phyloP scores from a whole-genome alignment of 2,113 vertebrate species.

The Microcebus murinus region DNA sequence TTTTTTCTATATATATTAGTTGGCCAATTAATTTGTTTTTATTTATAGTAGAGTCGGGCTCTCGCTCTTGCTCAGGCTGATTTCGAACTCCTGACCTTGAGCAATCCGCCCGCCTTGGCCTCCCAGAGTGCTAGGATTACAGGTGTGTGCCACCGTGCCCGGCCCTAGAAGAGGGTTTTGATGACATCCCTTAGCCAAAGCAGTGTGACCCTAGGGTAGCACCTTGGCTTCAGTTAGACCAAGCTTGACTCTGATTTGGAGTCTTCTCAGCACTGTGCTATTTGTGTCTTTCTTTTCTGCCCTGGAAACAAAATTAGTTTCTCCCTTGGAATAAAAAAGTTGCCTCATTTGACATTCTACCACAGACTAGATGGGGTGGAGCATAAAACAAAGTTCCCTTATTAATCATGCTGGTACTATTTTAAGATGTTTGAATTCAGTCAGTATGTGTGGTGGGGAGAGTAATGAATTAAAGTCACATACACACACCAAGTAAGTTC shows the following conservation, averaged over 20 bases:
- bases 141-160: no score
- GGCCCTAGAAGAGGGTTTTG: not conserved
- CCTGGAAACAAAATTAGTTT: slow-evolving; percentile 44
- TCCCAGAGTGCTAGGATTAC: no score
- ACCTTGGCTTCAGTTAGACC: not conserved
- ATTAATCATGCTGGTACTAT: slow-evolving; percentile 75
- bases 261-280: not conserved
- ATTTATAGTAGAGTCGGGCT: no score
- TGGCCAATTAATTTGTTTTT: no score
- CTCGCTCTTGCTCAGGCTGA: no score
- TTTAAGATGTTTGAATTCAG: slow-evolving; percentile 66
- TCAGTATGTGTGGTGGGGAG: not conserved
- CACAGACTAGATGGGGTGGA: slow-evolving; percentile 59
- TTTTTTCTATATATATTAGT: no score
- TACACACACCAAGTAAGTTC: not conserved
- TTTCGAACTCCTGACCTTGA: no score
- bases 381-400: slow-evolving; percentile 67
- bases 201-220: not conserved
- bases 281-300: slow-evolving; percentile 34
- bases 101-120: no score
- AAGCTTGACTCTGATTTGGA: not conserved
- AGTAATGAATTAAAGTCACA: not conserved
- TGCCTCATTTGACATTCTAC: slow-evolving; percentile 71
- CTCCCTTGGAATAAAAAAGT: slow-evolving; percentile 56
- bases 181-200: not conserved